Evolutionary conservation across 2,113 vertebrate species (phyloP).

Genomic region (Seriola quinqueradiata): DNA sequence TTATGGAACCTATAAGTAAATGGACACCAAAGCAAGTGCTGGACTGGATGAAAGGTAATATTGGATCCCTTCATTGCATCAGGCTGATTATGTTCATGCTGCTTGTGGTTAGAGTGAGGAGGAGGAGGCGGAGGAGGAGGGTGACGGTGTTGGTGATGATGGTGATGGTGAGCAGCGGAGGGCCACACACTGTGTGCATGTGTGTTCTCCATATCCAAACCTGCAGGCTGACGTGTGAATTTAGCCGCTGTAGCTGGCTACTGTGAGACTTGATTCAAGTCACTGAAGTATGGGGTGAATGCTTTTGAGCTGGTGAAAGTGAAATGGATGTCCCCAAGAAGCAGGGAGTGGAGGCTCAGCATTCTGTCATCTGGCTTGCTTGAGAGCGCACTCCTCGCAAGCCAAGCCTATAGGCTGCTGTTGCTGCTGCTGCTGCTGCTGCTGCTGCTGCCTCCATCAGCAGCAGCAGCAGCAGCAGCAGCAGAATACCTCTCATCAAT

Average conservation of each 20-base stretch:
- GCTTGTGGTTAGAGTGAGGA: constrained; percentile 46
- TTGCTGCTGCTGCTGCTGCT: constrained; percentile 39
- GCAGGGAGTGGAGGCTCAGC: constrained; percentile 64
- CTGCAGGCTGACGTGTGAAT: constrained; percentile 58
- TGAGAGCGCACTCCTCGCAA: constrained; percentile 53
- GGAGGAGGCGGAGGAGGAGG: constrained; percentile 34
- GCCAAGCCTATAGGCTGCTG: constrained; percentile 59
- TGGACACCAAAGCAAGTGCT: constrained; percentile 93
- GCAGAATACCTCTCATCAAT: constrained; percentile 62
- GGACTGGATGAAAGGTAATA: constrained; percentile 95
- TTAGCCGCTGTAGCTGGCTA: constrained; percentile 15
- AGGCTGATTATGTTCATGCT: constrained; percentile 31
- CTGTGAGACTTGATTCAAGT: constrained; percentile 45
- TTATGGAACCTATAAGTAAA: constrained; percentile 96
- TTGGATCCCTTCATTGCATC: constrained; percentile 36
- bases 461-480: constrained; percentile 30
- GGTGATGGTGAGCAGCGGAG: constrained; percentile 56
- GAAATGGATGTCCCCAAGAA: constrained; percentile 46
- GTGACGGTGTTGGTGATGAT: not conserved
- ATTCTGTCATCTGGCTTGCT: constrained; percentile 60
- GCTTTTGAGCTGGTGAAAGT: constrained; percentile 36
- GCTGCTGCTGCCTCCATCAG: constrained; percentile 52
- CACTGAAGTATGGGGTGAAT: constrained; percentile 36
- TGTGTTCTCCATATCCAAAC: constrained; percentile 49
- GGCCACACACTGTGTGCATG: constrained; percentile 67